These are phyloP conservation scores for Myodes glareolus DNA, from an alignment of 2,113 vertebrate genomes.

Conservation along the genomic window DNA sequence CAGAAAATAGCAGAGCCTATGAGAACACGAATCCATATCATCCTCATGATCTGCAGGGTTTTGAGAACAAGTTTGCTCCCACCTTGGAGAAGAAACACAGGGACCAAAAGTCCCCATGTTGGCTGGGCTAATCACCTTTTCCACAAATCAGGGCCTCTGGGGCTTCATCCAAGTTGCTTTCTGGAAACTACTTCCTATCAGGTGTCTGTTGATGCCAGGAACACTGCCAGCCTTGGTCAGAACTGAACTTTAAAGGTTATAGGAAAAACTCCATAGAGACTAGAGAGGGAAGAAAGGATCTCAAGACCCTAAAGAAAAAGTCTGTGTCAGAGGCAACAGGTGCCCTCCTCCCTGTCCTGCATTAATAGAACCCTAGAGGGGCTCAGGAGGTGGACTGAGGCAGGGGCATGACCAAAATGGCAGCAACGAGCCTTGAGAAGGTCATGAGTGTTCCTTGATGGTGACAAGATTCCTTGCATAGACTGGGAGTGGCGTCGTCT, in stretches of 20 bases:
- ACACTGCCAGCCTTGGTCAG: background rate
- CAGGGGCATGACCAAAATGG: conserved; percentile 60
- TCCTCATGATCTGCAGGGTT: conserved; percentile 84
- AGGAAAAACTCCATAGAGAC: background rate
- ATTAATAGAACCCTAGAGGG: background rate
- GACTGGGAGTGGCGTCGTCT: conserved; percentile 76
- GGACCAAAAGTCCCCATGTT: conserved; percentile 73
- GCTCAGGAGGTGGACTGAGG: conserved; percentile 35
- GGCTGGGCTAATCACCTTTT: background rate
- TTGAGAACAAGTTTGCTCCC: conserved; percentile 85
- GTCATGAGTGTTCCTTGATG: conserved; percentile 82
- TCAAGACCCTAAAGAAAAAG: background rate
- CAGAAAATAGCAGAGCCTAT: conserved; percentile 88
- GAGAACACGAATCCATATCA: conserved; percentile 60
- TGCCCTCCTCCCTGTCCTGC: conserved; percentile 4
- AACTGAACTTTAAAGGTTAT: background rate
- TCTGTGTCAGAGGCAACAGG: background rate
- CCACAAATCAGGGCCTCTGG: background rate
- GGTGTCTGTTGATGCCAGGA: background rate
- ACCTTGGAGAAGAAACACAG: conserved; percentile 77
- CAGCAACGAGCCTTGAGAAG: background rate
- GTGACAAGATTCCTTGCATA: conserved; percentile 86
- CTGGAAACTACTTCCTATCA: background rate
- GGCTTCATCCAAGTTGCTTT: background rate
- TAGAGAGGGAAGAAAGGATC: background rate